Evolutionary conservation across 1,140 invertebrate species (phyloP).

Genomic region (Cydia fagiglandana): DNA sequence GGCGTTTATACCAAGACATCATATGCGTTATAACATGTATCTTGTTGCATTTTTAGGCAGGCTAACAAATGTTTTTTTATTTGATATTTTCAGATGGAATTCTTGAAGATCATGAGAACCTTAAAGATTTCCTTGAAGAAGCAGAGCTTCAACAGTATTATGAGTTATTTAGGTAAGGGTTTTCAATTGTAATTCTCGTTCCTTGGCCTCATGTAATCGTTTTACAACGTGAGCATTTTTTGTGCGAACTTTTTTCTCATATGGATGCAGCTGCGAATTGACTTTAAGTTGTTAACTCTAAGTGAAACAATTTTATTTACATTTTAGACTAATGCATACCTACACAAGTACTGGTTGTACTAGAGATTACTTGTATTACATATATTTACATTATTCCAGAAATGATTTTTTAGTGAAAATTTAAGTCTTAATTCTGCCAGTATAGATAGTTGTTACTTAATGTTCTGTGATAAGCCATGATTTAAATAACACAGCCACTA

Average conservation of each 20-base stretch:
- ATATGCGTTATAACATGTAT: neutral
- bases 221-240: neutral
- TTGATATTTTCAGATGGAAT: constrained; percentile 55
- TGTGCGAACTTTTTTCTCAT: neutral
- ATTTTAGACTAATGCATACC: too few species aligned
- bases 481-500: too few species aligned
- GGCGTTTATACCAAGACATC: constrained; percentile 15
- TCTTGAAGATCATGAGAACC: constrained; percentile 53
- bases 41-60: neutral
- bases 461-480: too few species aligned
- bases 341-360: too few species aligned
- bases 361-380: too few species aligned
- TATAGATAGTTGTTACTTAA: too few species aligned
- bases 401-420: too few species aligned
- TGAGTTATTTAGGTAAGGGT: constrained; percentile 66
- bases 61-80: constrained; percentile 36
- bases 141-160: constrained; percentile 69
- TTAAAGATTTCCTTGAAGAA: constrained; percentile 68
- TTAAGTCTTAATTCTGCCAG: too few species aligned
- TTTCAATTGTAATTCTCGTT: constrained; percentile 33
- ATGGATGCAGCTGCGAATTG: neutral
- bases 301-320: too few species aligned
- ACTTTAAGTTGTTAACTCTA: neutral
- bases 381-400: too few species aligned
- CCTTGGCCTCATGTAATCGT: neutral